These are phyloP conservation scores for Doryteuthis pealeii DNA, from an alignment of 1,140 invertebrate species.

Conservation along the genomic window DNA sequence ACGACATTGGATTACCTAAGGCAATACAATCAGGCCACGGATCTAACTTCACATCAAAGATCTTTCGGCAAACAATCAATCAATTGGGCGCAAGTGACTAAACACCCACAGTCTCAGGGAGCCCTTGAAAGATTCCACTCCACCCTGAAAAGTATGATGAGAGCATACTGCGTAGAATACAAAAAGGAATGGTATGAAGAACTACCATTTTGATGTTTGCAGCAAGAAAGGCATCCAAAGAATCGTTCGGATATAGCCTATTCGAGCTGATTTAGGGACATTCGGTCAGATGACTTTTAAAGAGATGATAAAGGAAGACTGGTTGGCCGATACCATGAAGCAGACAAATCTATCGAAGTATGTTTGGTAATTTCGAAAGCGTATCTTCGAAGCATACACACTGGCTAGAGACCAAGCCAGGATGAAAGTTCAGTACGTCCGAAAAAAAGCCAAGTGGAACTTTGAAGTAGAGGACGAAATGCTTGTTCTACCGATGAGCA, in stretches of 20 bases:
- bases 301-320: neutral
- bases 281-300: neutral
- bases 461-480: no score
- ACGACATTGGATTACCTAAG: neutral
- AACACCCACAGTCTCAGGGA: slow-evolving; percentile 16
- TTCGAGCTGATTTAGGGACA: neutral
- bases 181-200: neutral
- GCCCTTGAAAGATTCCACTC: slow-evolving; percentile 9
- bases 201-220: neutral
- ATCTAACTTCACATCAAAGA: slow-evolving; percentile 10
- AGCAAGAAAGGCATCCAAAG: neutral
- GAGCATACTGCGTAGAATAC: neutral
- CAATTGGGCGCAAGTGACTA: slow-evolving; percentile 1
- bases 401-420: neutral
- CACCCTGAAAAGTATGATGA: slow-evolving; percentile 14
- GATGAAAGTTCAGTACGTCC: no score
- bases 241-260: neutral
- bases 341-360: neutral
- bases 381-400: neutral
- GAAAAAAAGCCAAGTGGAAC: no score
- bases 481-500: no score
- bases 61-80: neutral
- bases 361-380: neutral
- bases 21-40: neutral
- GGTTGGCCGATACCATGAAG: neutral